Conservation (phyloP, 2,797 vertebrate species). For the Danio albolineatus region DNA sequence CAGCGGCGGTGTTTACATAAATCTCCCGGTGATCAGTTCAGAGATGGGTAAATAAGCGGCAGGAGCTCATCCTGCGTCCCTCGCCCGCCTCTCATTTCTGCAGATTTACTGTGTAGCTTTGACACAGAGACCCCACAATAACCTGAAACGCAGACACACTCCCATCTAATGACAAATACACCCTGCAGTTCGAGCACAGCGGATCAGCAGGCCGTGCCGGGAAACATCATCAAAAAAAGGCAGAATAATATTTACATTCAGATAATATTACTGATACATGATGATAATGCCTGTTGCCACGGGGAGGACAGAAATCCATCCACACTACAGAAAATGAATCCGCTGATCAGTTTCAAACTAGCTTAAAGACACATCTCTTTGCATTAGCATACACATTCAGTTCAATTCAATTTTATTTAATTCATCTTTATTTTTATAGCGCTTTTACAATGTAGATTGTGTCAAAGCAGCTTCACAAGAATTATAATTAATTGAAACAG, state of each 20-base stretch:
- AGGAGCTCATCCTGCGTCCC: constrained; percentile 68
- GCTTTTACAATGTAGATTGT: too few species aligned
- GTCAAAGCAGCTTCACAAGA: too few species aligned
- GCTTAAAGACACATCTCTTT: too few species aligned
- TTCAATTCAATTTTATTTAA: too few species aligned
- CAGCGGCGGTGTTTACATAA: constrained; percentile 73
- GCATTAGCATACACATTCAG: too few species aligned
- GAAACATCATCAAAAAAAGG: background rate
- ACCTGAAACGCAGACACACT: constrained; percentile 3
- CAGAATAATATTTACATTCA: background rate
- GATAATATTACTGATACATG: constrained; percentile 1
- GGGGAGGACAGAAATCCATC: background rate
- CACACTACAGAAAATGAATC: too few species aligned
- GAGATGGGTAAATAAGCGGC: constrained; percentile 74
- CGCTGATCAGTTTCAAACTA: too few species aligned
- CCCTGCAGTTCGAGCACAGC: background rate
- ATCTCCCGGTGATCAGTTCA: constrained; percentile 75
- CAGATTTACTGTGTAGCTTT: constrained; percentile 7
- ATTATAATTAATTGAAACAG: too few species aligned
- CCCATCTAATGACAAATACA: background rate
- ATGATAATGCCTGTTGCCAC: background rate
- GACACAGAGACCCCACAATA: background rate
- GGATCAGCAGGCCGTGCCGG: background rate
- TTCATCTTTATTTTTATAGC: too few species aligned
- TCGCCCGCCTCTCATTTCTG: background rate